These are phyloP conservation scores for Glyptemys insculpta DNA, from an alignment of 2,797 vertebrate species.

Conservation along the genomic window DNA sequence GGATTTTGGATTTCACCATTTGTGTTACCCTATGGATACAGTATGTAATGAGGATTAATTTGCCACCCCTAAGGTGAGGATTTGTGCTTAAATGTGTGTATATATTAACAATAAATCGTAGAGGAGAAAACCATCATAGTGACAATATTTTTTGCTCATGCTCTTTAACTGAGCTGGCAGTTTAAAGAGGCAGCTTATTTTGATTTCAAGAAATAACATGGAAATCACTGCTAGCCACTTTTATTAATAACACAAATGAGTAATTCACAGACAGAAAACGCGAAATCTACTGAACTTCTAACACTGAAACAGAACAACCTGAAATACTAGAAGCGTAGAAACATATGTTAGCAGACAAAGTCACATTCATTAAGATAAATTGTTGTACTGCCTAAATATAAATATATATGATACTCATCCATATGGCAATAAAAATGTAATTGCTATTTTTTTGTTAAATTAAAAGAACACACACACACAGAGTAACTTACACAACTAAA, in stretches of 20 bases:
- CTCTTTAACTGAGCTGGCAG: not conserved
- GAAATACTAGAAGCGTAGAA: conserved; percentile 21
- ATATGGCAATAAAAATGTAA: conserved; percentile 30
- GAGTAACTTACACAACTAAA: not conserved
- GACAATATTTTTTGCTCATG: accelerated
- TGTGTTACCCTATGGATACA: not conserved
- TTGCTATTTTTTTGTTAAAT: conserved; percentile 37
- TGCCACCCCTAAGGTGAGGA: not conserved
- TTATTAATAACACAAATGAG: not conserved
- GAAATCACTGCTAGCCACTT: not conserved
- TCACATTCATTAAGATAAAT: not conserved
- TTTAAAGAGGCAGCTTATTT: not conserved
- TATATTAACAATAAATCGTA: not conserved
- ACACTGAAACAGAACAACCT: not conserved
- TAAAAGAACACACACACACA: not conserved
- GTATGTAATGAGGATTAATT: not conserved
- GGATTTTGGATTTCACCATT: not conserved
- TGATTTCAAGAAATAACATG: not conserved
- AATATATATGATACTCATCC: not conserved
- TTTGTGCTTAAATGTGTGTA: not conserved
- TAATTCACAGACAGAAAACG: not conserved
- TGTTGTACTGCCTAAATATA: conserved; percentile 3
- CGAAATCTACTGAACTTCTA: not conserved
- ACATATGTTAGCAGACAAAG: not conserved
- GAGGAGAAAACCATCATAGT: not conserved